phyloP scores from a whole-genome alignment of 2,888 invertebrate genomes.

The Drosophila tanythrix region DNA sequence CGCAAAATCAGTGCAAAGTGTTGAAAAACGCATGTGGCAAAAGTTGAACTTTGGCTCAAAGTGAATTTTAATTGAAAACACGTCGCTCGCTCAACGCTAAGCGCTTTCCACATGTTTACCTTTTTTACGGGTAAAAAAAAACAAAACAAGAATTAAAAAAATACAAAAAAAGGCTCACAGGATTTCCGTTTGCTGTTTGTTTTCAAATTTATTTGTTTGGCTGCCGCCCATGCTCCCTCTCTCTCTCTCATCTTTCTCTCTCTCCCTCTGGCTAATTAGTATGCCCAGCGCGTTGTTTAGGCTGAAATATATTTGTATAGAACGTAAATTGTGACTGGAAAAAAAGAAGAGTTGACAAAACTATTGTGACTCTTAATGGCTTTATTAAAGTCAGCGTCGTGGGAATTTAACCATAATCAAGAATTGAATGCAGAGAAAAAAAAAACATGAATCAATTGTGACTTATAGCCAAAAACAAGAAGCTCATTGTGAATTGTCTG shows the following conservation, averaged over 20 bases:
- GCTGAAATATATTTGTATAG: constrained; percentile 53
- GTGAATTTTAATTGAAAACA: constrained; percentile 73
- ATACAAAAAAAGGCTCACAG: constrained; percentile 62
- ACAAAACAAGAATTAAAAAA: not conserved
- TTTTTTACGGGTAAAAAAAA: not conserved
- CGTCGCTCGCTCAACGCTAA: constrained; percentile 25
- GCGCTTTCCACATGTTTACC: constrained; percentile 65
- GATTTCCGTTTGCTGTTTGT: constrained; percentile 73
- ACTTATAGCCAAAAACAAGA: constrained; percentile 20
- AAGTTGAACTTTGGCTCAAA: constrained; percentile 43
- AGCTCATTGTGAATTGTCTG: constrained; percentile 12
- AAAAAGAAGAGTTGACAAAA: constrained; percentile 28
- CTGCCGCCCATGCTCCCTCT: constrained; percentile 7
- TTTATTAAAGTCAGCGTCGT: constrained; percentile 56
- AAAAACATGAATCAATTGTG: constrained; percentile 27
- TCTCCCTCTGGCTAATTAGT: constrained; percentile 57
- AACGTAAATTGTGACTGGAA: constrained; percentile 40
- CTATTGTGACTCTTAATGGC: constrained; percentile 53
- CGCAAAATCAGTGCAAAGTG: constrained; percentile 1
- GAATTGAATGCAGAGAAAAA: not conserved
- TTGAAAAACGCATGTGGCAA: constrained; percentile 30
- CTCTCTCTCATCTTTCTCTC: not conserved
- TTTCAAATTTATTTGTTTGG: constrained; percentile 55
- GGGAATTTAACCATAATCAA: constrained; percentile 43
- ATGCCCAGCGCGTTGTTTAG: constrained; percentile 48